These are phyloP conservation scores for Sander lucioperca DNA, from an alignment of 2,113 vertebrate genomes.

Conservation along the genomic window DNA sequence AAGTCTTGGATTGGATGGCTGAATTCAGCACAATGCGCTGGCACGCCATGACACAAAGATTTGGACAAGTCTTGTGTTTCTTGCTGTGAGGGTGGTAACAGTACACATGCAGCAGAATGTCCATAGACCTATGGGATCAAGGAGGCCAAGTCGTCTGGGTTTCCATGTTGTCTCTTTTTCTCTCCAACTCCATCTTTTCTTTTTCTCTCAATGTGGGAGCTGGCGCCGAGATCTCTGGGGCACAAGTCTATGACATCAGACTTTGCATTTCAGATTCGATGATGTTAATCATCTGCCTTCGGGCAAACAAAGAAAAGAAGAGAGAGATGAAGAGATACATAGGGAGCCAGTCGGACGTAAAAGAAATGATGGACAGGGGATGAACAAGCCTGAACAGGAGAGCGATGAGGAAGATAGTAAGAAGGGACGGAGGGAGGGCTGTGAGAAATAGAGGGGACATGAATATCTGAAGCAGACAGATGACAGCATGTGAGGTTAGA, in stretches of 20 bases:
- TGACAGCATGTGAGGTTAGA: constrained; percentile 71
- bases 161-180: constrained; percentile 4
- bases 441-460: constrained; percentile 23
- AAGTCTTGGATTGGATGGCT: neutral
- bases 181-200: constrained; percentile 28
- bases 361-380: constrained; percentile 33
- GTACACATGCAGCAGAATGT: neutral
- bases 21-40: neutral
- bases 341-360: constrained; percentile 17
- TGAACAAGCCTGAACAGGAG: constrained; percentile 34
- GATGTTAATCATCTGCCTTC: constrained; percentile 80
- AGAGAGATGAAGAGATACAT: constrained; percentile 36
- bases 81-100: neutral
- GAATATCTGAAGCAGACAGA: constrained; percentile 70
- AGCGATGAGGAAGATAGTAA: constrained; percentile 27
- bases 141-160: constrained; percentile 17
- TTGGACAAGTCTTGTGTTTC: neutral
- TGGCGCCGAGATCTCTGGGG: constrained; percentile 56
- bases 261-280: constrained; percentile 74
- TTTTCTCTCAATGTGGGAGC: constrained; percentile 29
- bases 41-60: neutral
- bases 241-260: constrained; percentile 70
- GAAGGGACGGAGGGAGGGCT: constrained; percentile 31
- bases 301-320: constrained; percentile 43
- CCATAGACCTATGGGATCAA: neutral